Conservation (phyloP, 92 coral and sea anemone genomes). For the Actinernus sp. region DNA sequence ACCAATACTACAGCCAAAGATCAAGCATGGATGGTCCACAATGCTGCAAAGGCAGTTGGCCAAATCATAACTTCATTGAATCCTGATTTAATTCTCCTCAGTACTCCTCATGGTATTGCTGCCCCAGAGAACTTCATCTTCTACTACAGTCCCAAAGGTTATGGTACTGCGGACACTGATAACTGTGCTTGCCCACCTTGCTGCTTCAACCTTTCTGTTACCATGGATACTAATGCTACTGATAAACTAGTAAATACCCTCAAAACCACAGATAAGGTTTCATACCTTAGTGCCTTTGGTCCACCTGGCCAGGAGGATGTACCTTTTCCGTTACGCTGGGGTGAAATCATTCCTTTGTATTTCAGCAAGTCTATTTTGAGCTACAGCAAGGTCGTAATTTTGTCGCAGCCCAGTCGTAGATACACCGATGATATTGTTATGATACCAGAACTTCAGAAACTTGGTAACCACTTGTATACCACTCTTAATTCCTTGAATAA, state of each 20-base stretch:
- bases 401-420: constrained; percentile 86
- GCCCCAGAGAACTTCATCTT: constrained; percentile 73
- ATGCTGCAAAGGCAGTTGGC: constrained; percentile 70
- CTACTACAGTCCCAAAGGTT: constrained; percentile 68
- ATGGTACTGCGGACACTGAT: constrained; percentile 68
- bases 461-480: constrained; percentile 42
- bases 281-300: constrained; percentile 77
- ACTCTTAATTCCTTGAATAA: constrained; percentile 22
- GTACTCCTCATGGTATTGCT: constrained; percentile 76
- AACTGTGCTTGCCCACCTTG: constrained; percentile 82
- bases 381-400: constrained; percentile 45
- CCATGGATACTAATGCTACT: constrained; percentile 61
- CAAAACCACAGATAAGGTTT: constrained; percentile 40
- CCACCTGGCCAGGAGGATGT: constrained; percentile 72
- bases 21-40: constrained; percentile 72
- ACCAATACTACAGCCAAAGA: constrained; percentile 75
- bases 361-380: constrained; percentile 44
- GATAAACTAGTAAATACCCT: constrained; percentile 47
- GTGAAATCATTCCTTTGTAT: constrained; percentile 68
- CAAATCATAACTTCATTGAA: constrained; percentile 47
- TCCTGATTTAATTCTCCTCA: constrained; percentile 72
- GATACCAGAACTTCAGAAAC: constrained; percentile 72
- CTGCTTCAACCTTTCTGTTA: constrained; percentile 65
- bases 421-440: constrained; percentile 67
- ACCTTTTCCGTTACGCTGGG: constrained; percentile 82